Base-by-base conservation (phyloP, 2,888 invertebrate genomes). In the Masnerella sp. region DNA sequence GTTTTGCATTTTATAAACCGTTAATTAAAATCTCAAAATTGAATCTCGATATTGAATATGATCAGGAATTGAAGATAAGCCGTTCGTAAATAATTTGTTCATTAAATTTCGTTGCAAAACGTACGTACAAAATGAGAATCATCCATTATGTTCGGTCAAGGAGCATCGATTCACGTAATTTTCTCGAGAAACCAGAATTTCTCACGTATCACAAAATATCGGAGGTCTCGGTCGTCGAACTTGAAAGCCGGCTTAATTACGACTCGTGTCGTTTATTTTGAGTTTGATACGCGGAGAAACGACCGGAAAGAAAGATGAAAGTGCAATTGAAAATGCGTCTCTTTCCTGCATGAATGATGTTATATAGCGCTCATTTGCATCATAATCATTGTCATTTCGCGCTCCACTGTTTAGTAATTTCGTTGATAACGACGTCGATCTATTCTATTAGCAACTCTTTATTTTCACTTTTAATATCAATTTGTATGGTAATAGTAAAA, bases 231-330 rank as follows among this genome's bases (percentile, higher is more conserved):
- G 77, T 75, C 78, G 75, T 73, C 68, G 70, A 73, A 67, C 77
- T 67, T 65, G 77, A 78, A 78, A 77, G 80, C 75, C 78, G 75
- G 72, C 76, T 75, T 77, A 79, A 76, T 79, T 78, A 73, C 74
- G 47, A 75, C 61, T 75, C 61, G 65, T 52, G 56, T 77, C 68
- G 69, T 62, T 76, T 76, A 75, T 62, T 74, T 74, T 34, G 72
- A 58, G 64, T 75, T 78, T 76, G 77, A 81, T 77, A 79, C 74
- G 78, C 68, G 73, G 75, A 72, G 75, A 78, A 69, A 77, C 70
- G 52, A 54, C 72, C 73, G 74, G 69, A 64, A 71, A 75, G 77
- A 79, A 74, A 71, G 80, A 82, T 81, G 82, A 83, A 82, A 83
- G 82, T 84, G 77, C 71, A 74, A 42, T 61, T 59, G 52, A 43